A percentile compares a stretch with the other conserved stretches of the same genome.
phyloP scores from a whole-genome alignment of 2,888 invertebrate genomes.

The Malachius bipustulatus region DNA sequence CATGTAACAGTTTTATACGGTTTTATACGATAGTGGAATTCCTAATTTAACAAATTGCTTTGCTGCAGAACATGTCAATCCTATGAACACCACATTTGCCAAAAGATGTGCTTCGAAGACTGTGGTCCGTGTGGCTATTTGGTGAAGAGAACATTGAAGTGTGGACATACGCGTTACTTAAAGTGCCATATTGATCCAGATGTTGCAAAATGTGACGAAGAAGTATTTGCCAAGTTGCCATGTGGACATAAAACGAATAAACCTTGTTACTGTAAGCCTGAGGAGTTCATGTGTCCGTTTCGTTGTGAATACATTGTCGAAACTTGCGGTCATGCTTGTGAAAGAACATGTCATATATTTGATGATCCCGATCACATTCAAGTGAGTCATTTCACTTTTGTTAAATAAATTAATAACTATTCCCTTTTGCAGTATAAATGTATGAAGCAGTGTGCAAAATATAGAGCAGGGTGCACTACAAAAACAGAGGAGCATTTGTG shows the following conservation, averaged over 20 bases:
- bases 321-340: slow-evolving; percentile 53
- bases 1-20: no score
- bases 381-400: slow-evolving; percentile 36
- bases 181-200: slow-evolving; percentile 38
- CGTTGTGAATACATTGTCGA: slow-evolving; percentile 43
- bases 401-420: no score
- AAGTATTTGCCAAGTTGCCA: slow-evolving; percentile 23
- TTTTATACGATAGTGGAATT: no score
- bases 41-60: slow-evolving; percentile 7
- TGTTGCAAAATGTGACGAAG: slow-evolving; percentile 26
- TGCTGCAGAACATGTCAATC: slow-evolving; percentile 39
- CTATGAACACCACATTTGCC: slow-evolving; percentile 41
- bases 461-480: slow-evolving; percentile 40
- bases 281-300: slow-evolving; percentile 33
- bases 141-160: slow-evolving; percentile 37
- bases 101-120: slow-evolving; percentile 37
- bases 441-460: slow-evolving; percentile 36
- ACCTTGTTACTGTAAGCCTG: slow-evolving; percentile 34
- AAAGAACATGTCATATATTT: slow-evolving; percentile 42
- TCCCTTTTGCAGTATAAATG: slow-evolving; percentile 40
- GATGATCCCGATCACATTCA: slow-evolving; percentile 47
- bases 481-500: slow-evolving; percentile 24
- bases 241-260: slow-evolving; percentile 37
- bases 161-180: slow-evolving; percentile 39
- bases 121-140: slow-evolving; percentile 39